Evolutionary conservation across 2,113 vertebrate species (phyloP), one percentile per base, ranked within the genome.

Genomic region (Trogon melanurus): DNA sequence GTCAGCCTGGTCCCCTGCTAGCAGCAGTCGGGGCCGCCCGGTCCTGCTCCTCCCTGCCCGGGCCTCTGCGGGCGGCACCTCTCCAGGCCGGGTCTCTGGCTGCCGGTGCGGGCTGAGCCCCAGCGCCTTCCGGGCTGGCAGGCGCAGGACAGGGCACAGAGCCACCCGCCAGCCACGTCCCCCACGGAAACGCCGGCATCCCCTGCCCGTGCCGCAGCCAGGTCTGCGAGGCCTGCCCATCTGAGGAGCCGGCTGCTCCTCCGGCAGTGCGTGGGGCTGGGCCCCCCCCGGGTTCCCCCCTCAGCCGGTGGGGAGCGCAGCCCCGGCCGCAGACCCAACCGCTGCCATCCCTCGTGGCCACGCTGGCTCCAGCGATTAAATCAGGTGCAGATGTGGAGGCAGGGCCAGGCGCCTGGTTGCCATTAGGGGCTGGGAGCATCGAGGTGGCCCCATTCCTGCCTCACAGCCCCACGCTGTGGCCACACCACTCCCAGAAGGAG

Each of bases 331-430:
- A 93, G 87, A 74, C 91, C 53, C 57, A 81, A 30, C 91, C 34
- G 1, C 88, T 97, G 95, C 94, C 91, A 74, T 95, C 79, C 71
- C 92, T 89, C 0, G 6, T 32, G 93, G 95, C 67, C 85, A 74
- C 2, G 0, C 72, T 78, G 75, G 88, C 72, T 90, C 89, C 95
- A 80, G 57, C 22, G 5, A 80, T 90, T 90, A 97, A 96, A 97
- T 88, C 36, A 38, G 72, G 85, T 85, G 70, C 82, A 97, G 94
- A 95, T 92, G 93, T 96, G 53, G 62, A 86, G 73, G 73, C 50
- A 29, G 48, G 51, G 65, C 62, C 0, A 2, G 56, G 79, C 17
- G 83, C 91, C 95, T 95, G 96, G 89, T 95, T 90, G 69, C 11
- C 7, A 69, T 97, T 92, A 92, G 67, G 62, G 69, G 32, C 50